Conservation (phyloP, 2,888 invertebrate species). For the Acleris holmiana region DNA sequence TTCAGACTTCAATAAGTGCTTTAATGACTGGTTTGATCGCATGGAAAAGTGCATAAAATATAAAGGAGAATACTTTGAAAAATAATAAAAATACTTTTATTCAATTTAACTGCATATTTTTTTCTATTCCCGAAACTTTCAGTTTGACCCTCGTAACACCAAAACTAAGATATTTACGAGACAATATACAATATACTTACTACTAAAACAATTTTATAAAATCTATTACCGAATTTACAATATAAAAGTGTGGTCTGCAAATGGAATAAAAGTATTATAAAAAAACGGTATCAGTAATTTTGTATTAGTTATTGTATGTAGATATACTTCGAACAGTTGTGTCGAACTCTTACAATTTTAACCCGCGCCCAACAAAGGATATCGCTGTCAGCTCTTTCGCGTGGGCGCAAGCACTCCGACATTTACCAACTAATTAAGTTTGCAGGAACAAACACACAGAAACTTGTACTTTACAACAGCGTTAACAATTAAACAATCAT, state of each 20-base stretch:
- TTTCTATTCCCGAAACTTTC: too few species aligned
- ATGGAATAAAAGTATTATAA: slow-evolving; percentile 12
- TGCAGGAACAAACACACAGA: slow-evolving; percentile 35
- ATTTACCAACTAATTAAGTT: slow-evolving; percentile 12
- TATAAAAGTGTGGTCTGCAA: slow-evolving; percentile 23
- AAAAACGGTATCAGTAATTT: slow-evolving; percentile 18
- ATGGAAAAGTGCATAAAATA: too few species aligned
- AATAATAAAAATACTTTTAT: too few species aligned
- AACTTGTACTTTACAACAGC: slow-evolving; percentile 51
- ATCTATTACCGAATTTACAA: slow-evolving; percentile 5
- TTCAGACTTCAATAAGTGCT: too few species aligned
- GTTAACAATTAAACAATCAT: slow-evolving; percentile 42
- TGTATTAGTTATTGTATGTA: slow-evolving; percentile 1
- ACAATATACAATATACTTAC: slow-evolving; percentile 29
- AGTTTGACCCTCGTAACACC: too few species aligned
- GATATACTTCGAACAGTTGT: slow-evolving; percentile 7
- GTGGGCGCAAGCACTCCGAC: slow-evolving; percentile 1
- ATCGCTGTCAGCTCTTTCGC: background rate
- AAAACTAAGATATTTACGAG: slow-evolving; percentile 8
- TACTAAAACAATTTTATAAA: slow-evolving; percentile 31
- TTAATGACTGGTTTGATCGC: too few species aligned
- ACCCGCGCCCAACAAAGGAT: slow-evolving; percentile 1
- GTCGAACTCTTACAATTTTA: slow-evolving; percentile 1
- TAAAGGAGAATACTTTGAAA: too few species aligned
- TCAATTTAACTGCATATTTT: too few species aligned